Evolutionary conservation across 1,140 invertebrate genomes (phyloP).

Genomic region (Calephelis virginiensis): DNA sequence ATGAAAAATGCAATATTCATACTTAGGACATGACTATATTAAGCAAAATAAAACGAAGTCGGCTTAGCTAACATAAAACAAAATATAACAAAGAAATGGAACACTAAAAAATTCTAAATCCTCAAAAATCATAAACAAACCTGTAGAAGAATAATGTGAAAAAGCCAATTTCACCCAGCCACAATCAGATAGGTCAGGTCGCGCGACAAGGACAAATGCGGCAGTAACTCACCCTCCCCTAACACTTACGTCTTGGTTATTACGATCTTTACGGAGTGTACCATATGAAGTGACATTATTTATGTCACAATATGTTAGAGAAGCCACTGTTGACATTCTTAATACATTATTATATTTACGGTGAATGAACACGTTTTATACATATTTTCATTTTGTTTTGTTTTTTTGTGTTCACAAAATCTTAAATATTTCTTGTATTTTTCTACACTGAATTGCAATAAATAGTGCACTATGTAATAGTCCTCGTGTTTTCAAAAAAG

Average conservation of each 20-base stretch:
- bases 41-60: no score
- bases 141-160: slow-evolving; percentile 5
- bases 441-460: no score
- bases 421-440: no score
- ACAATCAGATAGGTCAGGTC: slow-evolving; percentile 56
- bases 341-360: background rate
- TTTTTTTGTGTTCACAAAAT: no score
- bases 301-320: slow-evolving; percentile 10
- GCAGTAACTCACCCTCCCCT: slow-evolving; percentile 49
- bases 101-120: background rate
- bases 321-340: slow-evolving; percentile 5
- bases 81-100: no score
- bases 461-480: no score
- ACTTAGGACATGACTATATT: no score
- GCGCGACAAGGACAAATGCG: slow-evolving; percentile 62
- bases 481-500: no score
- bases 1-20: no score
- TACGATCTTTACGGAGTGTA: slow-evolving; percentile 29
- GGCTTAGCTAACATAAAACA: no score
- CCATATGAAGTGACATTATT: slow-evolving; percentile 31
- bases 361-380: background rate
- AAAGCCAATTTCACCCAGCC: slow-evolving; percentile 20
- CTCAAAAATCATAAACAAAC: background rate
- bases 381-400: no score
- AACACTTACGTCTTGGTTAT: slow-evolving; percentile 52